A percentile compares a stretch with the other conserved stretches of the same genome.
phyloP scores from a whole-genome alignment of 2,113 vertebrate species.

The Sarotherodon lohbergeri region DNA sequence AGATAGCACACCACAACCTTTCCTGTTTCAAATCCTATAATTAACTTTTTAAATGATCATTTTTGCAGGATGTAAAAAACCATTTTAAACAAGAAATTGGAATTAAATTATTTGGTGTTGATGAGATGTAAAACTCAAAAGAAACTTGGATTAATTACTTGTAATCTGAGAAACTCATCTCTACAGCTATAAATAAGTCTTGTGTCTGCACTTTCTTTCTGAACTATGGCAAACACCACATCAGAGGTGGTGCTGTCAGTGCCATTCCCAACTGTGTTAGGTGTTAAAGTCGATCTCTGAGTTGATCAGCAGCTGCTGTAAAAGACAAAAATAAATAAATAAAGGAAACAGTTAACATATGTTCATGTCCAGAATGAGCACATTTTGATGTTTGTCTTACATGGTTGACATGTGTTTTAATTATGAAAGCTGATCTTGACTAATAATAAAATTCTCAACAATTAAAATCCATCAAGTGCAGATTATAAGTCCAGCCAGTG shows the following conservation, averaged over 20 bases:
- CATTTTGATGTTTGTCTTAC: not conserved
- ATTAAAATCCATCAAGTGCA: not conserved
- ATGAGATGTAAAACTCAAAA: not conserved
- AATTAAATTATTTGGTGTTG: not conserved
- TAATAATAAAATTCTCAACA: not conserved
- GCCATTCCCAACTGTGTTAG: not conserved
- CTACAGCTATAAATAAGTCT: not conserved
- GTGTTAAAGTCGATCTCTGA: not conserved
- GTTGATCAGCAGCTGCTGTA: not conserved
- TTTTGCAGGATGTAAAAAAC: not conserved
- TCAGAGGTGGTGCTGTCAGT: not conserved
- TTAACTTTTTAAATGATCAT: not conserved
- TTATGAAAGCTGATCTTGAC: not conserved
- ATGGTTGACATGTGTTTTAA: not conserved
- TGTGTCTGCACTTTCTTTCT: not conserved
- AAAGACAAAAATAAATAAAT: not conserved
- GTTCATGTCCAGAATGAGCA: not conserved
- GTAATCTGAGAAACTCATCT: not conserved
- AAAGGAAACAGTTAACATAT: not conserved
- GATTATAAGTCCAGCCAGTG: not conserved
- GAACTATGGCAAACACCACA: not conserved
- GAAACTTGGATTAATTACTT: not conserved
- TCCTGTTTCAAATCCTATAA: not conserved
- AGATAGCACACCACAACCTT: not conserved
- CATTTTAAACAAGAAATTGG: not conserved